Evolutionary conservation across 2,113 vertebrate genomes (phyloP).

Genomic region (Tapirus terrestris): DNA sequence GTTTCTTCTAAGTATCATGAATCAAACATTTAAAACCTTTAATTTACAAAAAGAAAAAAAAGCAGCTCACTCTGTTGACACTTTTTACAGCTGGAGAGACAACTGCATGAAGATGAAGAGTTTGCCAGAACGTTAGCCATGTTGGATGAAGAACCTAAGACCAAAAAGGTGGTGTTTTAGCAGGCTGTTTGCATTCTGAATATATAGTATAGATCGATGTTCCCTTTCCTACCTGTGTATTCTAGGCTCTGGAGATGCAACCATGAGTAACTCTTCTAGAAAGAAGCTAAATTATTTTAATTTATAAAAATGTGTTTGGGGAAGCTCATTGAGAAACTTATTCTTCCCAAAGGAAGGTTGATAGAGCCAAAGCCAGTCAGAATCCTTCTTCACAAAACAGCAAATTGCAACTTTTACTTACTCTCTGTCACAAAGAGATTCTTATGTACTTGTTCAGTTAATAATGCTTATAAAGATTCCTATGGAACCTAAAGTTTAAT

Average conservation of each 20-base stretch:
- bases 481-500: background rate
- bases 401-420: background rate
- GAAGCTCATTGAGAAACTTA: background rate
- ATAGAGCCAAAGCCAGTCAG: background rate
- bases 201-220: background rate
- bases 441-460: background rate
- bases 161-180: constrained; percentile 90
- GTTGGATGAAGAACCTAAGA: constrained; percentile 92
- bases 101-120: constrained; percentile 95
- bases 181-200: background rate
- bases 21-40: background rate
- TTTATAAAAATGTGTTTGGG: constrained; percentile 1
- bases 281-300: constrained; percentile 27
- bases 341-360: background rate
- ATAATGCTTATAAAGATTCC: background rate
- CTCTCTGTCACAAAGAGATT: background rate
- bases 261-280: background rate
- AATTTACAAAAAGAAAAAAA: background rate
- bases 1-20: constrained; percentile 34
- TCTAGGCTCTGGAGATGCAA: background rate
- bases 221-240: background rate
- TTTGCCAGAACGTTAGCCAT: constrained; percentile 96
- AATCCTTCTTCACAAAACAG: background rate
- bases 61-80: background rate
- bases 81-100: constrained; percentile 92